Evolutionary conservation across 2,797 vertebrate species (phyloP), one percentile per base, ranked within the genome.

Genomic region (Myripristis murdjan): DNA sequence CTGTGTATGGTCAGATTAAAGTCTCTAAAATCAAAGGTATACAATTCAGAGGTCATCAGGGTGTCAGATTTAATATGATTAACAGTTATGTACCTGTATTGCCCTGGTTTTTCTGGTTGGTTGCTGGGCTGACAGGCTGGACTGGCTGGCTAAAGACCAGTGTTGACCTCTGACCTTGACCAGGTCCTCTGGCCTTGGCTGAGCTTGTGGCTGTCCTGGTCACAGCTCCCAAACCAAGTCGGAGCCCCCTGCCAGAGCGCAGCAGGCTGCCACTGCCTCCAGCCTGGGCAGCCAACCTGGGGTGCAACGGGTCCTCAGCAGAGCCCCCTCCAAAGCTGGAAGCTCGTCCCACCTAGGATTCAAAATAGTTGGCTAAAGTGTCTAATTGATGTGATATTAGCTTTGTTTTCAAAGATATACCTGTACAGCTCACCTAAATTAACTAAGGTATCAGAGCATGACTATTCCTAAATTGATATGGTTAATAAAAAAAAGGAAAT

Each of bases 221-320:
- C 64, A 93, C 92, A 14, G 93, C 93, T n/a, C 93, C 93, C 20
- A 94, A 72, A 39, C 93, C 93, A 43, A 93, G 83, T 92, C 0
- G 97, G 92, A 85, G 95, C 68, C 86, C 97, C 93, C 98, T 94
- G 83, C 96, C 92, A 1, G 97, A 95, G 9, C 96, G 95, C 77
- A 97, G 95, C 78, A 97, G 95, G 71, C 93, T 96, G 35, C 96
- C 94, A n/a, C 80, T 89, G 4, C 95, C 96, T 51, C 87, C 91
- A 0, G 94, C 93, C 74, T 95, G 96, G 31, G 93, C 24, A 16
- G 91, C 93, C 0, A 93, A 69, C 31, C 93, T 88, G 58, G 94
- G 70, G 75, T 89, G 87, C 52, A 86, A 43, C 0, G 78, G 52
- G 4, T 93, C 91, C 44, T 94, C 93, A 4, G 73, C 64, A 31